A percentile compares a stretch with the other conserved stretches of the same genome.
Conservation (phyloP, 2,113 vertebrate genomes). For the Pachyramphus minor region DNA sequence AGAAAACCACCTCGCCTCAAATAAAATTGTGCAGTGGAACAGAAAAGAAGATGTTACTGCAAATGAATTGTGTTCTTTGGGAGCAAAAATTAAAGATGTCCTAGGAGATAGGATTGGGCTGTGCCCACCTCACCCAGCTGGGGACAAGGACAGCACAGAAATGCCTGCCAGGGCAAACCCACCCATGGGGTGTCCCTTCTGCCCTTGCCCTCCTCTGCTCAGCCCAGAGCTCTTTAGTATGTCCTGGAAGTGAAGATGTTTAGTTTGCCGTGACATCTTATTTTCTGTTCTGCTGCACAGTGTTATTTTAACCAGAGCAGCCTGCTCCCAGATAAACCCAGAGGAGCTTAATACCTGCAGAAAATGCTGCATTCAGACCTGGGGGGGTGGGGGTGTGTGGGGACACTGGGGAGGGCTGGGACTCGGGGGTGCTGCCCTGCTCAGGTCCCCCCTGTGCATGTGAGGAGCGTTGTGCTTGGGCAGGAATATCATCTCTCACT, state of each 20-base stretch:
- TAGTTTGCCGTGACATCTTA: conserved; percentile 77
- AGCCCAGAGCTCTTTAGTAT: conserved; percentile 41
- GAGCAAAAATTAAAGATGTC: conserved; percentile 67
- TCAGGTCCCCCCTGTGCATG: background rate
- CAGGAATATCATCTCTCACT: background rate
- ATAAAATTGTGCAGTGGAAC: conserved; percentile 77
- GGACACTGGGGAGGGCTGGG: background rate
- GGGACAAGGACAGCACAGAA: background rate
- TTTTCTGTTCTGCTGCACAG: conserved; percentile 81
- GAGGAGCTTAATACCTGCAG: conserved; percentile 53
- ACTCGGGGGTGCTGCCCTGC: background rate
- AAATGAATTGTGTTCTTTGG: conserved; percentile 72
- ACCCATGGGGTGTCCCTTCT: background rate
- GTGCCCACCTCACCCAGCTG: background rate
- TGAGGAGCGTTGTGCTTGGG: background rate
- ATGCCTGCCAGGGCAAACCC: background rate
- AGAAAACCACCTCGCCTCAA: conserved; percentile 69
- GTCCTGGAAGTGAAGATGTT: conserved; percentile 68
- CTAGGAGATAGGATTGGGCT: conserved; percentile 21
- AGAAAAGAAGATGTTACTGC: conserved; percentile 79
- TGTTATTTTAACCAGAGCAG: conserved; percentile 72
- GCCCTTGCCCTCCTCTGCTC: background rate
- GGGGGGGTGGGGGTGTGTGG: background rate
- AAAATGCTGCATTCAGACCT: conserved; percentile 57
- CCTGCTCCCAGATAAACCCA: conserved; percentile 65